phyloP scores from a whole-genome alignment of 2,888 invertebrate genomes.

The Erpobdella octoculata region DNA sequence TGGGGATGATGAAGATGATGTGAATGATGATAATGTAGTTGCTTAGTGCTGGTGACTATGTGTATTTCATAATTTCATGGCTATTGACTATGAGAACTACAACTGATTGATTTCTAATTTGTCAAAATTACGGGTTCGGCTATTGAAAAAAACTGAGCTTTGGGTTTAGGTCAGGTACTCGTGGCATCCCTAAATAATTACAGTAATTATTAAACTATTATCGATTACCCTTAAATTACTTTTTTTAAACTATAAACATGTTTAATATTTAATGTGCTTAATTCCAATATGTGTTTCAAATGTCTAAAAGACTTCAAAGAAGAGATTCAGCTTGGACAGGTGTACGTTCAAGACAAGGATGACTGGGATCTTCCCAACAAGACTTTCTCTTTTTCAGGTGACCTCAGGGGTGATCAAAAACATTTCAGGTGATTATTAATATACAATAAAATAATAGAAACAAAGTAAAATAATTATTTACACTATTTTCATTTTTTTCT shows the following conservation, averaged over 20 bases:
- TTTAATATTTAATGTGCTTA: not conserved
- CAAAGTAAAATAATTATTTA: too few relatives aligned
- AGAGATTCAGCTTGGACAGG: slow-evolving; percentile 82
- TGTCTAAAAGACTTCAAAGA: slow-evolving; percentile 53
- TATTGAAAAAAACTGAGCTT: too few relatives aligned
- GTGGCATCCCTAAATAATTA: too few relatives aligned
- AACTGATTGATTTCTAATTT: too few relatives aligned
- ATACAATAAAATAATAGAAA: too few relatives aligned
- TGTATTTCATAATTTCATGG: too few relatives aligned
- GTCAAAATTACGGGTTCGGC: too few relatives aligned
- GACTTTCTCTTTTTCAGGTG: slow-evolving; percentile 61
- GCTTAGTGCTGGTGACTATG: not conserved
- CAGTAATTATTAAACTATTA: not conserved
- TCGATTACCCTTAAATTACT: not conserved
- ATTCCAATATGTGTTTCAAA: not conserved
- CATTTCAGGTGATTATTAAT: slow-evolving; percentile 28
- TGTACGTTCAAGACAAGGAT: slow-evolving; percentile 92
- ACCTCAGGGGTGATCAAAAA: slow-evolving; percentile 12
- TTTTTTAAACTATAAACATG: not conserved
- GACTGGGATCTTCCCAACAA: slow-evolving; percentile 98
- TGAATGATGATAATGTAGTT: not conserved
- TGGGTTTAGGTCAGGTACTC: too few relatives aligned
- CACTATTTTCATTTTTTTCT: too few relatives aligned
- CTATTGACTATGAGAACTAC: too few relatives aligned
- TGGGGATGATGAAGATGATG: not conserved